These are phyloP conservation scores for Palaemon carinicauda DNA, from an alignment of 1,140 invertebrate species.

Conservation along the genomic window DNA sequence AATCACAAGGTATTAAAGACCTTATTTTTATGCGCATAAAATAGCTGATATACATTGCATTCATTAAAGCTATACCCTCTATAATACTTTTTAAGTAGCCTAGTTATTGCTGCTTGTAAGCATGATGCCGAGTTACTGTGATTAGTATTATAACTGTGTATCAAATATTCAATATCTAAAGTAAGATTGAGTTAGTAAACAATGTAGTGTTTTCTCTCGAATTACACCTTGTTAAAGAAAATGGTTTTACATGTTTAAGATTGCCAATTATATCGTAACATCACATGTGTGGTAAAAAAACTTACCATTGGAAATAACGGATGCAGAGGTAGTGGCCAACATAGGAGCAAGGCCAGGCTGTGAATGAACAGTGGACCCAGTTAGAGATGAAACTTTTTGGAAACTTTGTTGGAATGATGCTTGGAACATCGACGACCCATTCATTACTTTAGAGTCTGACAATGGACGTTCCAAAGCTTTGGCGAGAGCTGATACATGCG, in stretches of 20 bases:
- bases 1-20: no score
- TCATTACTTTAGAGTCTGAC: constrained; percentile 50
- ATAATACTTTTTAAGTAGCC: no score
- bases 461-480: constrained; percentile 53
- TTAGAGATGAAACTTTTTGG: constrained; percentile 45
- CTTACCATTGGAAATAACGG: constrained; percentile 60
- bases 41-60: no score
- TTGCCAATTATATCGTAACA: background rate
- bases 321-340: constrained; percentile 58
- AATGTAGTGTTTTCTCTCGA: background rate
- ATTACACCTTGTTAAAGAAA: no score
- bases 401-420: constrained; percentile 53
- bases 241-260: background rate
- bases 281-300: background rate
- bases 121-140: no score
- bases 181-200: no score
- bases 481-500: constrained; percentile 49
- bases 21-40: no score
- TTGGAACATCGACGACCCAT: constrained; percentile 51
- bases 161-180: no score
- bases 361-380: constrained; percentile 42
- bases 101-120: no score
- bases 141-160: no score
- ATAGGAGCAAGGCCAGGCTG: constrained; percentile 60
- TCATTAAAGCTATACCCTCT: no score